phyloP scores from a whole-genome alignment of 2,113 vertebrate genomes.

The Desmodus rotundus region DNA sequence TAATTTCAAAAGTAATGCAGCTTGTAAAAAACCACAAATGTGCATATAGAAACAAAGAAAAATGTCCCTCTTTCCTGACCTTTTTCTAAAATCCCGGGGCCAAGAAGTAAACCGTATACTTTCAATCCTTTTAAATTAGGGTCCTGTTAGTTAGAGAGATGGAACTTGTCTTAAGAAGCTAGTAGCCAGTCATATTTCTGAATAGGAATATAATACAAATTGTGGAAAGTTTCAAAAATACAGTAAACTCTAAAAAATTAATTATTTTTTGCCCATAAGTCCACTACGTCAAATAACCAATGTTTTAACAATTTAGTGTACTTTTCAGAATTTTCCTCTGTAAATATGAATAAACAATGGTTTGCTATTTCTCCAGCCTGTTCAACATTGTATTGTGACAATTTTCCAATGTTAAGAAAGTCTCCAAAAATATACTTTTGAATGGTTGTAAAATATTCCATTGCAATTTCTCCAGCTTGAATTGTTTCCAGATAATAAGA shows the following conservation, averaged over 20 bases:
- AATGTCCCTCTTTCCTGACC: not conserved
- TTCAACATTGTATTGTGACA: not conserved
- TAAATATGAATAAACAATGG: not conserved
- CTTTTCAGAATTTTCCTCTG: constrained; percentile 9
- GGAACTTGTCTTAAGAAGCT: not conserved
- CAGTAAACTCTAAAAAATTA: not conserved
- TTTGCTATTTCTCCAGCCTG: not conserved
- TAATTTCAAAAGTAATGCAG: constrained; percentile 59
- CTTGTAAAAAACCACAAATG: constrained; percentile 41
- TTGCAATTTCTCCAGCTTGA: not conserved
- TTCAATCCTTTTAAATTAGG: constrained; percentile 45
- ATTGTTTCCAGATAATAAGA: not conserved
- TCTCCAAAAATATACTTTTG: not conserved
- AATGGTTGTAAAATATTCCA: not conserved
- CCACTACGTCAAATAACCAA: not conserved
- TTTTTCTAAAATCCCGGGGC: constrained; percentile 22
- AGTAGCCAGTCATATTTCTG: not conserved
- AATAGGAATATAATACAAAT: not conserved
- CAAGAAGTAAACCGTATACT: constrained; percentile 1
- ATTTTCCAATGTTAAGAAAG: not conserved
- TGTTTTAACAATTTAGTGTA: not conserved
- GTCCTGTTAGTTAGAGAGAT: not conserved
- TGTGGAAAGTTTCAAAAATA: constrained; percentile 13
- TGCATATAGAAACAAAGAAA: constrained; percentile 12
- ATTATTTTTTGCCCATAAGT: not conserved